Evolutionary conservation across 2,888 invertebrate genomes (phyloP), one percentile per base, ranked within the genome.

Genomic region (Apodemia mormo): DNA sequence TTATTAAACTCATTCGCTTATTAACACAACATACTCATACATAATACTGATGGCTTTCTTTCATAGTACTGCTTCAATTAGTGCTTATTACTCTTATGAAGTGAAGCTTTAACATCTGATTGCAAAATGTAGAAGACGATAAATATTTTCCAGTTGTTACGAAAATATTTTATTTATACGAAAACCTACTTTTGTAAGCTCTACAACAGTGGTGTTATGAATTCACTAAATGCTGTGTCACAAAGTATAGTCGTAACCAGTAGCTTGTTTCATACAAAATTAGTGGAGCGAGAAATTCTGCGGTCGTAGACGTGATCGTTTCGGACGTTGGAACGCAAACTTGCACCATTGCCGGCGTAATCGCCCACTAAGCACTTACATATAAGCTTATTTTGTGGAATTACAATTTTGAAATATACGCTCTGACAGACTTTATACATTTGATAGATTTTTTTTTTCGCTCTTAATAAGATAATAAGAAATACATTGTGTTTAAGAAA

Each of bases 281-380:
- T 73, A 73, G 71, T 71, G 70, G 68, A 73, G 70, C 73, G 70
- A 67, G 72, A 70, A 73, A 76, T 72, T 70, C 73, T 68, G 69
- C 69, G 70, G 71, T 71, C 71, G 70, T 71, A 68, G 66, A 68
- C 70, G 65, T 65, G 73, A 76, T 76, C 73, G 73, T 70, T 76
- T 73, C 68, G 74, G 73, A 76, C 73, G 72, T 74, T 71, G 74
- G 68, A 56, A 67, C 69, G 72, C 72, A 74, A 74, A 74, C 74
- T 75, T 75, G 68, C 68, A 69, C 73, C 70, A 74, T 75, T 74
- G 72, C 72, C 43, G 68, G 66, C 70, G 68, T 69, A 69, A 69
- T 69, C 65, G 65, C 43, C 69, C 69, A 65, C 69, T 69, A 69
- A 69, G 69, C 69, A 65, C 69, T 65, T 65, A 54, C 69, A 65